Base-by-base conservation (phyloP, 2,888 invertebrate genomes). In the Drosophila nigricruria region DNA sequence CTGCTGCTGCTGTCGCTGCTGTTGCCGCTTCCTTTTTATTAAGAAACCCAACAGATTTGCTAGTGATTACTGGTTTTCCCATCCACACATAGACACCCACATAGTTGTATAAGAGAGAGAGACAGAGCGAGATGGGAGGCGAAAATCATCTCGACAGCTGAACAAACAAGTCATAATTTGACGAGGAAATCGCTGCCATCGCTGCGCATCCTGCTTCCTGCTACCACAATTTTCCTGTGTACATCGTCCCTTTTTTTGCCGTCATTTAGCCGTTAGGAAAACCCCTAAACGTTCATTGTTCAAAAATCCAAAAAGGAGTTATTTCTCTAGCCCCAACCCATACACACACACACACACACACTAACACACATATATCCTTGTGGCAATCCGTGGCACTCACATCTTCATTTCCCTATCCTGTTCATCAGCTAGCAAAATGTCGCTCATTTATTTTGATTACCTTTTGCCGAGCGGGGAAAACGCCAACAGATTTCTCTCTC, bases 361-460 rank as follows among this genome's bases (percentile, higher is more conserved):
- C 8, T 3, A 3, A 18, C 0, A 23, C 16, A 20, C 20, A 20
- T 34, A 14, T 49, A n/a, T 45, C 10, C 25, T 27, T 36, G 36
- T 20, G 16, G 52, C 42, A 42, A 42, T 42, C 42, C 42, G 42
- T 42, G 12, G 20, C 54, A 54, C 43, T 61, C 72, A 58, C 77
- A 52, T 59, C 54, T 56, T 45, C 77, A 66, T 76, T 72, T 66
- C 53, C 70, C 85, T 84, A 74, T 70, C 67, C 79, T 71, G 67
- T 77, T 77, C 82, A 86, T 86, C 82, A 80, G 75, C 73, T 73
- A 56, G 63, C 77, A 80, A 85, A 84, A 80, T 82, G 83, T 86
- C 83, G 83, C 88, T 88, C 88, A 88, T 84, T 84, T 84, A 88
- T 84, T 84, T 84, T 84, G 88, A 84, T 88, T 84, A 84, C 84